Conservation (phyloP, 2,797 vertebrate genomes). For the Threskiornis aethiopicus region DNA sequence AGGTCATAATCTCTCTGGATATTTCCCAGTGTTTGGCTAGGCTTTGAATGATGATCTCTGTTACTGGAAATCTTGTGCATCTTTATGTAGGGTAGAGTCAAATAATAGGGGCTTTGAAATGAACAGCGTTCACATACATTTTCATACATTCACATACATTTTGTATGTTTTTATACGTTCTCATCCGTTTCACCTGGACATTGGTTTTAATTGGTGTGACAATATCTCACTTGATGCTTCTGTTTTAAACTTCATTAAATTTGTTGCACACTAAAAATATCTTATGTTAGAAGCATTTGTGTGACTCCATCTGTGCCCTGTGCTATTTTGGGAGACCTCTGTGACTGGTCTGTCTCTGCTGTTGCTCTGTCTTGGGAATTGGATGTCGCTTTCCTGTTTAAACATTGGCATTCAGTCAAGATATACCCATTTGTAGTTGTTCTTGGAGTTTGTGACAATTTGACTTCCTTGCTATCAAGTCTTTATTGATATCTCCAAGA, state of each 20-base stretch:
- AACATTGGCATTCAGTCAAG: background rate
- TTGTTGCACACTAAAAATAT: background rate
- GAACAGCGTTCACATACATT: background rate
- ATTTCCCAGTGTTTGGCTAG: background rate
- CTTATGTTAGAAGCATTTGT: background rate
- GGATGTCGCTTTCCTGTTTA: background rate
- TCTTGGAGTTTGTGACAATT: background rate
- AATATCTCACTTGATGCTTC: background rate
- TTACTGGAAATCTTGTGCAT: background rate
- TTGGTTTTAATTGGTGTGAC: background rate
- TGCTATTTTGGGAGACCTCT: background rate
- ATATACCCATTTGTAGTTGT: background rate
- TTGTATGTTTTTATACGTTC: background rate
- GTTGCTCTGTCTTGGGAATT: background rate
- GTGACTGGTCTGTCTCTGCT: background rate
- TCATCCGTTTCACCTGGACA: background rate
- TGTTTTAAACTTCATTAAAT: background rate
- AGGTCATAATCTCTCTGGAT: slow-evolving; percentile 8
- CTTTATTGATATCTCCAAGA: background rate
- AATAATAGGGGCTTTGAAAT: background rate
- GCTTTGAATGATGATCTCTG: background rate
- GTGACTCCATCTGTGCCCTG: background rate
- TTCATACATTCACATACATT: background rate
- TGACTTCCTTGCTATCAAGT: background rate
- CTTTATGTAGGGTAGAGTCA: background rate